These are phyloP conservation scores for Lasiurus cinereus DNA, from an alignment of 2,113 vertebrate genomes.

Conservation along the genomic window DNA sequence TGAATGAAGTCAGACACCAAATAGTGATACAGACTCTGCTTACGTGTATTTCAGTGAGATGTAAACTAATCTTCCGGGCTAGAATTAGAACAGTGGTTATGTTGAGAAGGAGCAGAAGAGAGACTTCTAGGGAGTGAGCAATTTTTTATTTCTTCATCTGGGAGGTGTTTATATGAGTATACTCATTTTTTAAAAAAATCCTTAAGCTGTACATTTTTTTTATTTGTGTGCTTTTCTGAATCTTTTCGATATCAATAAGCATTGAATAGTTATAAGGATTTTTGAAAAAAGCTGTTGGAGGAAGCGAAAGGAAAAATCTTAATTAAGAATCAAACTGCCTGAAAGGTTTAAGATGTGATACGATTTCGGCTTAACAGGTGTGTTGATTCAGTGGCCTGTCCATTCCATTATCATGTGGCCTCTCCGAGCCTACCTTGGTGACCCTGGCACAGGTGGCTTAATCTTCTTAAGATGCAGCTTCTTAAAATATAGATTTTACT, in stretches of 20 bases:
- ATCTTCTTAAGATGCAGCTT: conserved; percentile 58
- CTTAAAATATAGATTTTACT: conserved; percentile 71
- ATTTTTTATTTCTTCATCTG: background rate
- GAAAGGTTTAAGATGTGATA: conserved; percentile 42
- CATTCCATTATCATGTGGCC: conserved; percentile 5
- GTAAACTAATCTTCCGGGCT: background rate
- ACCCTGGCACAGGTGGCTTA: conserved; percentile 58
- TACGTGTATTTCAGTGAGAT: background rate
- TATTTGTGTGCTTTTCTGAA: conserved; percentile 10
- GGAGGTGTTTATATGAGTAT: background rate
- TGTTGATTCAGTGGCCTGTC: background rate
- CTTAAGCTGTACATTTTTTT: background rate
- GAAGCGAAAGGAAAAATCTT: conserved; percentile 75
- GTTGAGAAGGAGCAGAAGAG: background rate
- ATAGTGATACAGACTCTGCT: background rate
- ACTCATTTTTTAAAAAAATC: background rate
- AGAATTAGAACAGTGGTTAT: background rate
- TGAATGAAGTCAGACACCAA: background rate
- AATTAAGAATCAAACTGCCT: conserved; percentile 73
- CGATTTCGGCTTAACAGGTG: conserved; percentile 11
- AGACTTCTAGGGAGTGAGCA: background rate
- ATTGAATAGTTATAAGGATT: conserved; percentile 9
- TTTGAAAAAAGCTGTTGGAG: background rate
- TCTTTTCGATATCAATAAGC: conserved; percentile 1
- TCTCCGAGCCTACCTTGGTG: background rate